Evolutionary conservation across 2,888 invertebrate species (phyloP), one percentile per base, ranked within the genome.

Genomic region (Cheilosia urbana): DNA sequence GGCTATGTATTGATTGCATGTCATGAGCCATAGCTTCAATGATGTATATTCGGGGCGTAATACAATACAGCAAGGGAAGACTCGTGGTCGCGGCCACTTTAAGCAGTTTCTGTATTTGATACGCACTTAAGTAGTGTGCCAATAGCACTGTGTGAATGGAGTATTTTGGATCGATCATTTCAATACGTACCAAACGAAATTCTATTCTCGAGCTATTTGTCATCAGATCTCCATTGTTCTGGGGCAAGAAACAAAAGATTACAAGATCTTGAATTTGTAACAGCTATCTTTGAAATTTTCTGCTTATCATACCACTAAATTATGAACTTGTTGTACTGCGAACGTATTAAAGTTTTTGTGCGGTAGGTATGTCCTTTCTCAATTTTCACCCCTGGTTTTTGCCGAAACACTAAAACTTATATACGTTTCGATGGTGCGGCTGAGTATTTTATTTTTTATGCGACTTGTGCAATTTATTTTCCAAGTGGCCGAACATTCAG

Each of bases 401-500:
- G 53, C 45, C 45, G 53, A 27, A 21, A 62, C 27, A 62, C 34
- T n/a, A 47, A 47, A 55, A 15, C 45, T 42, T 40, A 62, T 40
- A 62, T 30, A 30, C 27, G 51, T 40, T 62, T 30, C 15, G 47
- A 63, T 63, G 34, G 63, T 63, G 53, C 47, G 34, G 63, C 73
- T 63, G 34, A 55, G 55, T 40, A 40, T 49, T 21, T 37, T 9
- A n/a, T 60, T 69, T 69, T 78, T 58, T 71, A 51, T 58, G 49
- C 37, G 51, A 72, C 72, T 79, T 72, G 58, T 65, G 65, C 79
- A 72, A 79, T 72, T 72, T 60, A 77, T 77, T 81, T 81, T 85
- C 72, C 85, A 71, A 77, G 68, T 85, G 72, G 76, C 77, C 63
- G 15, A 81, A 81, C 85, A 72, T 85, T 72, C 76, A 81, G 81